phyloP scores from a whole-genome alignment of 2,888 invertebrate species.

The Dioctria linearis region DNA sequence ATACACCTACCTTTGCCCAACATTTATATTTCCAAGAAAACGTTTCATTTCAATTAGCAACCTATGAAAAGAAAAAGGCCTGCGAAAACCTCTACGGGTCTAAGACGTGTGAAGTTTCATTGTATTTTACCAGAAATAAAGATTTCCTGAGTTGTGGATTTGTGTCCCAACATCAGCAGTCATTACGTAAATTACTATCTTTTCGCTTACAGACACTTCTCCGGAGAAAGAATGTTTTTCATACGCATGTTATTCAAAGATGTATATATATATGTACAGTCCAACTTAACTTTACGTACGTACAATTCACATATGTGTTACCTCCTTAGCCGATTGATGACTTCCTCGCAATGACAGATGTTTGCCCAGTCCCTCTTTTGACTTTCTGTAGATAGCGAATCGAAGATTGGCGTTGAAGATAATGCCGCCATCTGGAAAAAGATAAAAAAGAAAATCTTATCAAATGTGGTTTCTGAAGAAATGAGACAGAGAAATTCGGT shows the following conservation, averaged over 20 bases:
- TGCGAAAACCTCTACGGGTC: constrained; percentile 20
- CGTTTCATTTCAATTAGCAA: constrained; percentile 35
- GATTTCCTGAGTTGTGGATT: constrained; percentile 26
- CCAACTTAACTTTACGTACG: neutral
- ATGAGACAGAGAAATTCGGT: too few relatives aligned
- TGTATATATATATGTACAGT: neutral
- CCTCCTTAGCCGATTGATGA: constrained; percentile 75
- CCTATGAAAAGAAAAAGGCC: constrained; percentile 32
- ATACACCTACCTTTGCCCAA: too few relatives aligned
- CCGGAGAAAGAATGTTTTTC: too few relatives aligned
- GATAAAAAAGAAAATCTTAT: neutral
- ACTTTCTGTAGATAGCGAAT: constrained; percentile 79
- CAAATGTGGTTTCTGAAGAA: too few relatives aligned
- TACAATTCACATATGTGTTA: constrained; percentile 60
- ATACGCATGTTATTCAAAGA: neutral
- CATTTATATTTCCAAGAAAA: constrained; percentile 33
- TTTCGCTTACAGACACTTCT: neutral
- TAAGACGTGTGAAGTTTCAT: neutral
- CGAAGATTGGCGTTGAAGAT: constrained; percentile 74
- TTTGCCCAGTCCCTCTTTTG: constrained; percentile 82
- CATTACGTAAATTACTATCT: constrained; percentile 15
- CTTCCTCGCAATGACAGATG: constrained; percentile 81
- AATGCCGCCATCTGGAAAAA: constrained; percentile 50
- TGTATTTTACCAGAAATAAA: constrained; percentile 11
- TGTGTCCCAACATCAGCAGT: constrained; percentile 37